A percentile compares a stretch with the other conserved stretches of the same genome.
Conservation (phyloP, 2,888 invertebrate species). For the Eristalis arbustorum region DNA sequence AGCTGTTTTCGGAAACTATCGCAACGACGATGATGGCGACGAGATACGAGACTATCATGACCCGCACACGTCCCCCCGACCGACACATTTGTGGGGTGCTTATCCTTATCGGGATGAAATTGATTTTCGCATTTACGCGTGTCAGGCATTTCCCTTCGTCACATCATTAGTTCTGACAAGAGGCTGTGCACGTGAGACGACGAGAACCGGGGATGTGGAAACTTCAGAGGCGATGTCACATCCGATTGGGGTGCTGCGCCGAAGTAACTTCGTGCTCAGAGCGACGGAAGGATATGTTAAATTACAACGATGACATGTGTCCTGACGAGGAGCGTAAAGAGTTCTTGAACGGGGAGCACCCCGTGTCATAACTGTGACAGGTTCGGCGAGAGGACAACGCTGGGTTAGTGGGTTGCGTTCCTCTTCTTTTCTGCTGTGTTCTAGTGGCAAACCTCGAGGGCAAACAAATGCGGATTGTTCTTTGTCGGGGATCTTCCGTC, state of each 20-base stretch:
- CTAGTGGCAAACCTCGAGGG: neutral
- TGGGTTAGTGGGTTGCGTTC: neutral
- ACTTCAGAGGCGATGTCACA: constrained; percentile 1
- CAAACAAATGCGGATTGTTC: constrained; percentile 22
- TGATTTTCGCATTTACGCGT: constrained; percentile 25
- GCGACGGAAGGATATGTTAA: neutral
- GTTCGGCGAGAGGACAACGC: neutral
- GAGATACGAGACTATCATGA: constrained; percentile 25
- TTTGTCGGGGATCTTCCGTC: constrained; percentile 21
- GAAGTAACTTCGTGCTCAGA: neutral
- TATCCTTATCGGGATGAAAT: constrained; percentile 24
- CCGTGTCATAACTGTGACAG: neutral
- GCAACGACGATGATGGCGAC: constrained; percentile 26
- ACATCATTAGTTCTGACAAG: neutral
- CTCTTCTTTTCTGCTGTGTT: neutral
- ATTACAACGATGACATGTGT: neutral
- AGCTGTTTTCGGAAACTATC: constrained; percentile 32
- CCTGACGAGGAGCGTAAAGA: neutral
- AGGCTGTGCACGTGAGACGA: neutral
- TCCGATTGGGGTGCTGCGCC: neutral
- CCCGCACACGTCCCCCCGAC: neutral
- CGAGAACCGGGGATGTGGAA: neutral
- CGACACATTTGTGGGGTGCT: neutral
- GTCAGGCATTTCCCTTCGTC: neutral
- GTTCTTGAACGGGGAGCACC: neutral